A percentile compares a stretch with the other conserved stretches of the same genome.
Evolutionary conservation across 2,888 invertebrate genomes (phyloP).

Genomic region (Brassicogethes aeneus): DNA sequence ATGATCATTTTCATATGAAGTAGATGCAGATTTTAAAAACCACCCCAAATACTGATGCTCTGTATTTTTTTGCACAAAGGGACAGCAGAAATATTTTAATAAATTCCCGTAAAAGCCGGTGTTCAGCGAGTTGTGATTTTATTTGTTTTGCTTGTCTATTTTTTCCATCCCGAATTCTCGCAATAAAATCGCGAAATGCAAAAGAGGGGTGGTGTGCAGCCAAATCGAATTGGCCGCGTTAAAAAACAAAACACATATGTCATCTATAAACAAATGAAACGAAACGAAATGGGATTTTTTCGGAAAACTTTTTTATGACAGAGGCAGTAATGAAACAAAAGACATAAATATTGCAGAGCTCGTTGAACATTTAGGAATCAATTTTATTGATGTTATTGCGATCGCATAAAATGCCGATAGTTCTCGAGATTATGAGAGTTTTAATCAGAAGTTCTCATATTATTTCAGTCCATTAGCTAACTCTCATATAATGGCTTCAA

Average conservation of each 20-base stretch:
- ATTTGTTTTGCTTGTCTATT: too few relatives aligned
- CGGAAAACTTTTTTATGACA: conserved; percentile 17
- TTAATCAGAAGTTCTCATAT: conserved; percentile 25
- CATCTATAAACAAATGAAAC: conserved; percentile 7
- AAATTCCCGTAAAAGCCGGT: too few relatives aligned
- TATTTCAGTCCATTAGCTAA: neutral
- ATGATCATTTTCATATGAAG: too few relatives aligned
- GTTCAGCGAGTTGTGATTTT: too few relatives aligned
- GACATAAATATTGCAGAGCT: conserved; percentile 15
- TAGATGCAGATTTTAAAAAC: too few relatives aligned
- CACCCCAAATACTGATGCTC: too few relatives aligned
- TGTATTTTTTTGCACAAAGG: too few relatives aligned
- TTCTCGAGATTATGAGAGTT: conserved; percentile 28
- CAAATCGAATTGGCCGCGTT: neutral
- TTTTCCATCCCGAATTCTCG: too few relatives aligned
- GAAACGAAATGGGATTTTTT: too few relatives aligned
- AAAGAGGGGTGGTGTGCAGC: neutral
- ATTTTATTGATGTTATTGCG: conserved; percentile 1
- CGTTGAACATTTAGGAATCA: conserved; percentile 19
- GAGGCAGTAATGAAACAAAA: conserved; percentile 14
- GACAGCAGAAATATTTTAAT: too few relatives aligned
- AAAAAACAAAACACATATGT: neutral
- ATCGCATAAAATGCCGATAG: neutral
- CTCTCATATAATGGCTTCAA: too few relatives aligned
- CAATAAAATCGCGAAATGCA: too few relatives aligned